phyloP scores from a whole-genome alignment of 2,113 vertebrate species.

The Chrysochloris asiatica region DNA sequence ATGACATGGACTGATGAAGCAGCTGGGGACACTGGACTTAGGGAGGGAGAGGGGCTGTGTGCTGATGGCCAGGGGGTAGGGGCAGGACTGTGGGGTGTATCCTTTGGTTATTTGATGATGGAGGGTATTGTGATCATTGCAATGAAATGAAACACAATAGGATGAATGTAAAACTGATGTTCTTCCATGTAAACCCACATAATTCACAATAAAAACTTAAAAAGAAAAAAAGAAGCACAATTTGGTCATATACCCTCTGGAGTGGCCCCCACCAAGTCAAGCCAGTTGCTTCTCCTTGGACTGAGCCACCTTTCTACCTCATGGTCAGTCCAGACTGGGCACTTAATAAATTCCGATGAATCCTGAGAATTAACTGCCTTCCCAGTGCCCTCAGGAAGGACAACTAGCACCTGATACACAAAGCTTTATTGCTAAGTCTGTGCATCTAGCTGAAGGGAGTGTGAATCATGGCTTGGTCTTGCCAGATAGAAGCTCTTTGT shows the following conservation, averaged over 20 bases:
- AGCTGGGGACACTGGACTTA: no score
- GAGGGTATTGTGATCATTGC: no score
- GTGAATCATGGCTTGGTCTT: background rate
- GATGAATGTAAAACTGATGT: no score
- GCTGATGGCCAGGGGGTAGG: no score
- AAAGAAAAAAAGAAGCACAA: no score
- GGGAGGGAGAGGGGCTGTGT: no score
- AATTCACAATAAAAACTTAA: no score
- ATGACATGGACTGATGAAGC: no score
- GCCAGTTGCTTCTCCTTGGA: background rate
- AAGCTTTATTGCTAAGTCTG: slow-evolving; percentile 63
- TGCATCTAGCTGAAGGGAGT: slow-evolving; percentile 2
- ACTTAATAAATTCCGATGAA: background rate
- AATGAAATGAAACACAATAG: no score
- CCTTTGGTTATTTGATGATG: no score
- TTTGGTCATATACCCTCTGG: background rate
- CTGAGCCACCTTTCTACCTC: background rate
- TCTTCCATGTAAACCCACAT: no score
- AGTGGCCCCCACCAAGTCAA: background rate
- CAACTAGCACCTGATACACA: background rate
- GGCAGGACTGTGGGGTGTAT: no score
- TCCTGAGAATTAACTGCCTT: background rate
- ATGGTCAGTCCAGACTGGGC: background rate
- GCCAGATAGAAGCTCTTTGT: background rate
- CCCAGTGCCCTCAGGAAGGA: slow-evolving; percentile 14